Percentiles rank a stretch among this genome's conserved stretches.
Evolutionary conservation across 2,113 vertebrate genomes (phyloP).

Genomic region (Acanthisitta chloris): DNA sequence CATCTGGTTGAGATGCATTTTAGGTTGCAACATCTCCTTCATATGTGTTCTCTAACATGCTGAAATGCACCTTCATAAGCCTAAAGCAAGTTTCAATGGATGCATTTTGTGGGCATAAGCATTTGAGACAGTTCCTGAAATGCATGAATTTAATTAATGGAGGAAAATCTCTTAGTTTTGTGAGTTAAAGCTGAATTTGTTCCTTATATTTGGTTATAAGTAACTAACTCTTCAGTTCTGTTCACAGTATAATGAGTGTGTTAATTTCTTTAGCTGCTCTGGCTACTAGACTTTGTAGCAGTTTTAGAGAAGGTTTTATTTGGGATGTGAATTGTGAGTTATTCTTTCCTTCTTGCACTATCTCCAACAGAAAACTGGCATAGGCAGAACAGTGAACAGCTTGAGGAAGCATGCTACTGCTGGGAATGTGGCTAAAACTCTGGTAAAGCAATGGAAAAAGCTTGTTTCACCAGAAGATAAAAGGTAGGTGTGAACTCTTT

Average conservation of each 20-base stretch:
- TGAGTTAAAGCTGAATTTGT: not conserved
- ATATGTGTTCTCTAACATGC: not conserved
- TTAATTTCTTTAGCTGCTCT: not conserved
- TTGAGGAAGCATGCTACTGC: slow-evolving; percentile 77
- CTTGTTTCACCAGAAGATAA: slow-evolving; percentile 69
- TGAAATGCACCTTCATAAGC: not conserved
- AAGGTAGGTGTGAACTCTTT: not conserved
- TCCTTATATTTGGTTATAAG: not conserved
- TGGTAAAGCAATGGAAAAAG: slow-evolving; percentile 80
- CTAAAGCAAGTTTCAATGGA: not conserved
- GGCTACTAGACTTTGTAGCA: not conserved
- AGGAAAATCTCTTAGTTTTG: not conserved
- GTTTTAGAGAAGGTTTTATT: not conserved
- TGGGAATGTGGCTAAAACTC: slow-evolving; percentile 77
- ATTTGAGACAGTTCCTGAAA: not conserved
- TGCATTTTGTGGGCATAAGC: not conserved
- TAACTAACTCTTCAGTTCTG: not conserved
- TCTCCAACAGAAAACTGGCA: slow-evolving; percentile 80
- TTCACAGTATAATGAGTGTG: not conserved
- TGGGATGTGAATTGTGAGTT: not conserved
- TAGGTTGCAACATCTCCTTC: not conserved
- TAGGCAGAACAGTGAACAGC: slow-evolving; percentile 80
- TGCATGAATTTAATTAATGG: not conserved
- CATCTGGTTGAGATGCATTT: not conserved
- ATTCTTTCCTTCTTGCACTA: not conserved